Base-by-base conservation (phyloP, 2,797 vertebrate genomes). In the Onychomys arenicola region DNA sequence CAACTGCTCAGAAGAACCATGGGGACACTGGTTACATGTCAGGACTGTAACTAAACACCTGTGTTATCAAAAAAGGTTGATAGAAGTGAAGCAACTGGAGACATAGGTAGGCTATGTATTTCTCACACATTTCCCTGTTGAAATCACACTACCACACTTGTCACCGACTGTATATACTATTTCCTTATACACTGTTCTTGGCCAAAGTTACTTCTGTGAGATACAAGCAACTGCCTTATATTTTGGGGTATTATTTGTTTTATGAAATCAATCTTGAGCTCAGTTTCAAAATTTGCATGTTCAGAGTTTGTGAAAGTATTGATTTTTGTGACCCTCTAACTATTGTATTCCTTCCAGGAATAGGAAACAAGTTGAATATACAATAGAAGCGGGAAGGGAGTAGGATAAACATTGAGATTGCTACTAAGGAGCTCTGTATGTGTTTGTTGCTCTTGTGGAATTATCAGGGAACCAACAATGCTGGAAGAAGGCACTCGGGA, bases 81-180 rank as follows among this genome's bases (percentile, higher is more conserved):
- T 21, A 57, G 5, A 71, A 49, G 16, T 29, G 19, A 71, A 6
- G 0, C 5, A 34, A 27, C 17, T 59, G 29, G 2, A 11, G 27
- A 19, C 0, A 7, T 0, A 3, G 14, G 17, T 0, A 3, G 14
- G 17, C 16, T 40, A 0, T 5, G 34, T 5, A 12, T 8, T 3
- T 16, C 19, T 4, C 23, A 37, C 25, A 4, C 9, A 5, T 52
- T 86, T 95, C 19, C 16, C 11, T 61, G 11, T 32, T 59, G 16
- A 46, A 34, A 27, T 6, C 23, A 1, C 12, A 11, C 49, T 9
- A 0, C 11, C 6, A 25, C 19, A 10, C 25, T 52, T 46, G 5
- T 55, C 71, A 21, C 19, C 9, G 27, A 67, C 4, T 0, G 2
- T 3, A 4, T 9, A 16, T 27, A 29, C 16, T 80, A 34, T 23